phyloP scores from a whole-genome alignment of 2,797 vertebrate genomes.

The Pelochelys cantorii region DNA sequence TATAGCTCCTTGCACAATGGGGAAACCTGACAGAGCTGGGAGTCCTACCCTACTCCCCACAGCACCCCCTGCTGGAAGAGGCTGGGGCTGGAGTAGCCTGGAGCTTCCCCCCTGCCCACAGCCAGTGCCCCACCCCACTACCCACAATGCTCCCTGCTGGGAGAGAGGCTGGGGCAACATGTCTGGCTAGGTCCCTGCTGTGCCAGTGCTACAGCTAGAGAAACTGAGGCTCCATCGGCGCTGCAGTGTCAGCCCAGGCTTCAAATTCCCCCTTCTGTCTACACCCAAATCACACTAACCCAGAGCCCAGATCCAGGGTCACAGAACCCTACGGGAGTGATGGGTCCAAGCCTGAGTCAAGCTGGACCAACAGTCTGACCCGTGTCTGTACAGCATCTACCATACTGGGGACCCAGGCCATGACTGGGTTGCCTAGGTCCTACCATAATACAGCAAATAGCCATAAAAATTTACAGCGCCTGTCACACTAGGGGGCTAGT shows the following conservation, averaged over 20 bases:
- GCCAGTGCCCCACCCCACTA: no score
- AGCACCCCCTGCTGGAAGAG: background rate
- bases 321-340: background rate
- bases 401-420: background rate
- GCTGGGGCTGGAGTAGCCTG: background rate
- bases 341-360: background rate
- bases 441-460: background rate
- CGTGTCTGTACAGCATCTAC: background rate
- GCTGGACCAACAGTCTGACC: background rate
- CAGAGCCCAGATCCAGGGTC: background rate
- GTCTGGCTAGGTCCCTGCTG: background rate
- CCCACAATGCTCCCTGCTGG: no score
- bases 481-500: background rate
- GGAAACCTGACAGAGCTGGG: background rate
- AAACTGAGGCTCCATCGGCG: background rate
- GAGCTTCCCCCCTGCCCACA: no score
- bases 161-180: no score
- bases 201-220: background rate
- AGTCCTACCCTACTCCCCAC: background rate
- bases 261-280: background rate
- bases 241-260: background rate
- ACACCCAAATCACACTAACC: background rate
- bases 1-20: background rate
- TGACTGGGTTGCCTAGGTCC: background rate
- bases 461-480: background rate